phyloP scores from a whole-genome alignment of 2,113 vertebrate species.

The Stictonetta naevosa region DNA sequence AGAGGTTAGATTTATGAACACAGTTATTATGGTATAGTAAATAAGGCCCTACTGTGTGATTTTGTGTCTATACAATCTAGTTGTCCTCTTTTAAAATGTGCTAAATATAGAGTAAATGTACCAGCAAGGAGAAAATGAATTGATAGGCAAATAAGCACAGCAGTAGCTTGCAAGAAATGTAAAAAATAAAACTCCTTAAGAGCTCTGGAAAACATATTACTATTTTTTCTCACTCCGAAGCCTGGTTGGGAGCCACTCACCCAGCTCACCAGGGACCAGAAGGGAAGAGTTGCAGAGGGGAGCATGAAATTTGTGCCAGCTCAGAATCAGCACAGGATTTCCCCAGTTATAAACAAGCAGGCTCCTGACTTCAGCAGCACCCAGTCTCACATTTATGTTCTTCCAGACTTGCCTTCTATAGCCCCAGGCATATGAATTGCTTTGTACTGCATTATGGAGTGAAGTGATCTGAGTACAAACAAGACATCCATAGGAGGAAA shows the following conservation, averaged over 20 bases:
- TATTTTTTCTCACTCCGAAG: constrained; percentile 27
- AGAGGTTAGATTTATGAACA: constrained; percentile 62
- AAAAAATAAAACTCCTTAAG: constrained; percentile 52
- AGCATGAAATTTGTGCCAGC: neutral
- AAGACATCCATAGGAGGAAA: neutral
- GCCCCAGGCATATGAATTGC: neutral
- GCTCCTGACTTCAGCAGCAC: neutral
- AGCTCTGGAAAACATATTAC: constrained; percentile 49
- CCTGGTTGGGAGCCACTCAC: neutral
- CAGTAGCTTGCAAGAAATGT: constrained; percentile 50
- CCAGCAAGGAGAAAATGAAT: constrained; percentile 69
- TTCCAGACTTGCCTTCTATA: neutral
- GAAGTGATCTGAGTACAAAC: neutral
- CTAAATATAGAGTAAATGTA: constrained; percentile 74
- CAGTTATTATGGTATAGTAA: constrained; percentile 61
- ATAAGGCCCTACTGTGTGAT: constrained; percentile 62
- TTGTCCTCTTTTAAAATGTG: constrained; percentile 64
- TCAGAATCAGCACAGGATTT: neutral
- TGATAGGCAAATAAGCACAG: constrained; percentile 75
- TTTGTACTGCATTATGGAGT: neutral
- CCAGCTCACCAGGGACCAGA: neutral
- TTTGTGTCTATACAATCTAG: constrained; percentile 62
- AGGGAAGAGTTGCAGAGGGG: neutral
- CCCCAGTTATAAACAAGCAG: neutral
- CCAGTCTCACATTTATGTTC: neutral